phyloP scores from a whole-genome alignment of 2,888 invertebrate species.

The Chaetogeoica ovagalla region DNA sequence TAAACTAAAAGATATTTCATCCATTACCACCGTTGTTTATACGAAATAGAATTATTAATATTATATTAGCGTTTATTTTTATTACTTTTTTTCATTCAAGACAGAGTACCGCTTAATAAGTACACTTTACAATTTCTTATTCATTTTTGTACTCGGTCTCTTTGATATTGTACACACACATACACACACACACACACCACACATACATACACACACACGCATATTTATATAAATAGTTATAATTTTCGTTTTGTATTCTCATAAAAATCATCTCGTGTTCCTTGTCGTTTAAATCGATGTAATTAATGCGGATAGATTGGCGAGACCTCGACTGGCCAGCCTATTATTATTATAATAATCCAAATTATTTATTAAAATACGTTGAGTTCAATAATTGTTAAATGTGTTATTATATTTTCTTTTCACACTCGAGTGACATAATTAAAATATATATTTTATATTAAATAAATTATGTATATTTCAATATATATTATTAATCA shows the following conservation, averaged over 20 bases:
- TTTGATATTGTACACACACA: not conserved
- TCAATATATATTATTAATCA: not conserved
- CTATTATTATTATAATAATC: not conserved
- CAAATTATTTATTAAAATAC: not conserved
- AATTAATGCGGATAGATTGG: conserved; percentile 22
- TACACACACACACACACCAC: not conserved
- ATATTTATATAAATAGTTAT: conserved; percentile 5
- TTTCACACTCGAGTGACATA: not conserved
- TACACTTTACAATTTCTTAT: too few species aligned
- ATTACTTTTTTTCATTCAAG: not conserved
- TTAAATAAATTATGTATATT: not conserved
- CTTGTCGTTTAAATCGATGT: conserved; percentile 20
- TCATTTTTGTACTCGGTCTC: too few species aligned
- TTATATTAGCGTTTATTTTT: not conserved
- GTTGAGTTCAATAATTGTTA: too few species aligned
- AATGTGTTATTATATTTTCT: not conserved
- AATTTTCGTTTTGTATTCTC: conserved; percentile 36
- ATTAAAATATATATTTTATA: not conserved
- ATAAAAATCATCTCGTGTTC: conserved; percentile 29
- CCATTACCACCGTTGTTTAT: not conserved
- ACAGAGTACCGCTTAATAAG: not conserved
- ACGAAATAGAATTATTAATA: not conserved
- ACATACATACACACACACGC: not conserved
- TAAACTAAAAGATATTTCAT: not conserved
- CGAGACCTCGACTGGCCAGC: not conserved